Base-by-base conservation (phyloP, 2,888 invertebrate genomes). In the Chrysolina americana region DNA sequence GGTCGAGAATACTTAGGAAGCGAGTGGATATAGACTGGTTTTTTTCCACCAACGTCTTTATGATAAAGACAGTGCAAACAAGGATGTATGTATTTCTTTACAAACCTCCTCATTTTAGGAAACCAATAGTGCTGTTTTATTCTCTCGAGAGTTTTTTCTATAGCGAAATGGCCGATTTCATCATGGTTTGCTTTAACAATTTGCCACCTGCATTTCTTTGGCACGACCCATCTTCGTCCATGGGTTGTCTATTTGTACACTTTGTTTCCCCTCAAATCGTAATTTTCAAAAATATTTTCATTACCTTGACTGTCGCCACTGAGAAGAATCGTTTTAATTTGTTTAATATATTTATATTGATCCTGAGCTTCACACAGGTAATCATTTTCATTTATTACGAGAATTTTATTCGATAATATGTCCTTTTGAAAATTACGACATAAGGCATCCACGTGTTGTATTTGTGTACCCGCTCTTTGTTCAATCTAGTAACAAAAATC, bases 401-500 rank as follows among this genome's bases (percentile, higher is more conserved):
- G 53, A n/a, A 78, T 41, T 44, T 65, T 11, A 53, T 73, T 23
- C 13, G 36, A 10, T n/a, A n/a, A n/a, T 23, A 10, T 19, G 41
- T 15, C 48, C 17, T 23, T 65, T 17, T 21, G 19, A n/a, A 17
- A 17, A 44, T 71, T 74, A 76, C 85, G 19, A 75, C 82, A 83
- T 71, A 85, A 72, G 47, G 85, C 77, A 47, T 86, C 86, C 0
- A 85, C 85, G 72, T 86, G 86, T 65, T 71, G 17, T 84, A 87
- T 85, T 68, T 77, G 77, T 10, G 44, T 19, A 13, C 79, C 78
- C 11, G 76, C 50, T 59, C 68, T 74, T 56, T 79, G 75, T 50
- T 63, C 21, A 23, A 78, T 72, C 56, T 73, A 23, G 56, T 77
- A 79, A 47, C 48, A 66, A 70, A 75, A 80, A 53, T 79, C 73